Base-by-base conservation (phyloP, 2,113 vertebrate genomes). In the Oryzias woworae region DNA sequence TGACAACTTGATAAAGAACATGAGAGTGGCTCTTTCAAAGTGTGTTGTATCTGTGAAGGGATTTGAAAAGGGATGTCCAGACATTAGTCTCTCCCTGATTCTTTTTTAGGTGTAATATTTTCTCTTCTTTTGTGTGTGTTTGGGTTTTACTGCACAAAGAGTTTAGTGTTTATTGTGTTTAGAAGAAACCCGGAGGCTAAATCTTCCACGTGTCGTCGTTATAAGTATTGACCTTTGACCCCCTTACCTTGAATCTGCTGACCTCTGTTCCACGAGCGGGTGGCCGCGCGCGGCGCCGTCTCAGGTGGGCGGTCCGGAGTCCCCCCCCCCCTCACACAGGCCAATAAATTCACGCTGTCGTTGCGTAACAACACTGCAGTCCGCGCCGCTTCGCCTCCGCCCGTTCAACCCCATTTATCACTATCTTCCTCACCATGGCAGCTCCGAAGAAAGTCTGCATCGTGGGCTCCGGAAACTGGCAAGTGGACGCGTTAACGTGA, bases 381-480 rank as follows among this genome's bases (percentile, higher is more conserved):
- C 16, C 2, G 50, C 41, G 51, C 18, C 1, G 36, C 22, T 53
- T 49, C 52, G 20, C 8, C 53, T 41, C 53, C 53, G 5, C 23
- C 50, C 59, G 23, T 41, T 36, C 8, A 2, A 6, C 7, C 31
- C 31, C 7, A 3, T 10, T 6, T n/a, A n/a, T n/a, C 43, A 3
- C 20, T 36, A 28, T 49, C 26, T 22, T 59, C 70, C 44, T 44
- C 73, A 67, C 74, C 14, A 93, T 93, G 91, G 84, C 87, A 80
- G 62, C 86, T 75, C 76, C 89, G 8, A 92, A 93, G 88, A 96
- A 92, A 81, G 93, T 98, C 71, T 98, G 96, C 91, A 82, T 99
- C 84, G 88, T 98, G 66, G 97, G 97, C 80, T 98, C 96, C 0
- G 96, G 97, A 71, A 99, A 98, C 87, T 99, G 97, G 97, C 93